Conservation (phyloP, 2,113 vertebrate species). For the Datnioides undecimradiatus region DNA sequence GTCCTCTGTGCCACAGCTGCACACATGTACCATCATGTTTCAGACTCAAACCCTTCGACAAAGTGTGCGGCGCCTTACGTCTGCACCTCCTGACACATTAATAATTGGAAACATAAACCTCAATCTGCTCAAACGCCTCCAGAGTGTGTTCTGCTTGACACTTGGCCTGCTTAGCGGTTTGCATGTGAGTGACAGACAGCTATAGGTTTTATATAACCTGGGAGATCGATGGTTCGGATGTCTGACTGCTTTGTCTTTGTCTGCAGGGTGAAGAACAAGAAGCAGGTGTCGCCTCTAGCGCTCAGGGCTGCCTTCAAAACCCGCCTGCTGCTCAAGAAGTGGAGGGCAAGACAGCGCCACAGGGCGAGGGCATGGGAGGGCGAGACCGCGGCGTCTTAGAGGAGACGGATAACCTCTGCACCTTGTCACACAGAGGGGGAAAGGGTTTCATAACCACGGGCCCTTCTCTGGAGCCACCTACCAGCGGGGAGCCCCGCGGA, state of each 20-base stretch:
- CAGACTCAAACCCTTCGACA: not conserved
- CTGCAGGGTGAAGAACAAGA: conserved; percentile 48
- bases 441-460: not conserved
- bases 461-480: conserved; percentile 26
- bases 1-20: not conserved
- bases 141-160: not conserved
- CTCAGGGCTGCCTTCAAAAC: conserved; percentile 28
- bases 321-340: conserved; percentile 69
- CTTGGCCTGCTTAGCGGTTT: not conserved
- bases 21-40: conserved; percentile 53
- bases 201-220: conserved; percentile 7
- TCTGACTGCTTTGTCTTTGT: conserved; percentile 32
- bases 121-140: not conserved
- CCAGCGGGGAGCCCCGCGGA: not conserved
- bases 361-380: conserved; percentile 48
- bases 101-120: conserved; percentile 30
- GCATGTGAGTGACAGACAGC: conserved; percentile 2
- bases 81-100: conserved; percentile 46
- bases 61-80: conserved; percentile 16
- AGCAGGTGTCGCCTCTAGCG: not conserved
- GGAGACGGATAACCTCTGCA: not conserved
- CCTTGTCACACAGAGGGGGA: conserved; percentile 18
- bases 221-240: not conserved
- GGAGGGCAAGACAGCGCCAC: conserved; percentile 57
- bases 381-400: conserved; percentile 52